These are phyloP conservation scores for Peromyscus aztecus DNA, from an alignment of 2,797 vertebrate genomes.

Conservation along the genomic window DNA sequence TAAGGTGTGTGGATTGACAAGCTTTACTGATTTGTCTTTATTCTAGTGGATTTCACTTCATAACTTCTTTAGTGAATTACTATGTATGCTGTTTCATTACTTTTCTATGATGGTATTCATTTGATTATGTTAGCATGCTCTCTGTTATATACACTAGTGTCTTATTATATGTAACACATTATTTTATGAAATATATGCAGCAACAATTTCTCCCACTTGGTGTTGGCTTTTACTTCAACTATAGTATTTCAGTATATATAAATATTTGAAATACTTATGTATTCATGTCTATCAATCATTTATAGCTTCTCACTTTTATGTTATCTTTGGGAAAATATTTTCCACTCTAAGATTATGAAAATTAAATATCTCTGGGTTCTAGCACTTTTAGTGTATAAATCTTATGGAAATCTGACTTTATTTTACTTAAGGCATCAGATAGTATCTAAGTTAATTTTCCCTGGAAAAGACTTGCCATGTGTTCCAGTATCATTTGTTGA, in stretches of 20 bases:
- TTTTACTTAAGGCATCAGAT: constrained; percentile 33
- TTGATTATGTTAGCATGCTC: constrained; percentile 41
- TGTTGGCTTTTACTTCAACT: constrained; percentile 39
- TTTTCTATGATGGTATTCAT: constrained; percentile 21
- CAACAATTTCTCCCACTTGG: background rate
- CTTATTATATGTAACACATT: background rate
- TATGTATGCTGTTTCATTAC: background rate
- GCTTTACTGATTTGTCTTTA: constrained; percentile 20
- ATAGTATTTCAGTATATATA: constrained; percentile 13
- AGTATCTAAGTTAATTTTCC: constrained; percentile 2
- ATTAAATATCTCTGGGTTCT: constrained; percentile 37
- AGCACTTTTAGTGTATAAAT: constrained; percentile 11
- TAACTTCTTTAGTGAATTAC: constrained; percentile 34
- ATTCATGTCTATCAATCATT: background rate
- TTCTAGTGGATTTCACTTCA: background rate
- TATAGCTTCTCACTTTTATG: constrained; percentile 47
- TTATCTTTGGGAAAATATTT: constrained; percentile 36
- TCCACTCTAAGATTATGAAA: constrained; percentile 44
- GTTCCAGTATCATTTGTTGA: background rate
- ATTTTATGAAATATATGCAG: background rate
- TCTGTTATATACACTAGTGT: background rate
- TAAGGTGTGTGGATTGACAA: background rate
- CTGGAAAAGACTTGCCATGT: background rate
- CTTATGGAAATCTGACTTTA: background rate
- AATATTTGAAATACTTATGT: constrained; percentile 6